Evolutionary conservation across 2,113 vertebrate genomes (phyloP).

Genomic region (Morone chrysops): DNA sequence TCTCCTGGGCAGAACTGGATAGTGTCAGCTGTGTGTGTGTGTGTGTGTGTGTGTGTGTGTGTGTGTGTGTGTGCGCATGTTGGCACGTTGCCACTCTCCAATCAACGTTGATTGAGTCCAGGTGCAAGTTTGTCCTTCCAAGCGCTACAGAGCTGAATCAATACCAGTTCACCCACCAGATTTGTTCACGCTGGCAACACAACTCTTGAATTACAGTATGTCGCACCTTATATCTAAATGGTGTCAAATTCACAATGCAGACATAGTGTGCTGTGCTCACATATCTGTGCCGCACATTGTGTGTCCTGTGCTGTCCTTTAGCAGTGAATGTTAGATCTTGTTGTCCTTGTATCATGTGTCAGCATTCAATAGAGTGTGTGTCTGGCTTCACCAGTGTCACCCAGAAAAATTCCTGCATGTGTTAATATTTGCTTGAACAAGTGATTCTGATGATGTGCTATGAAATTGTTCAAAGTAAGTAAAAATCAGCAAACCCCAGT

Average conservation of each 20-base stretch:
- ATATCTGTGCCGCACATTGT: constrained; percentile 15
- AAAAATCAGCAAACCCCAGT: neutral
- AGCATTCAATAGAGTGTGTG: constrained; percentile 17
- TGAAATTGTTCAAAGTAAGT: neutral
- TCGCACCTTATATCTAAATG: neutral
- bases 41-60: neutral
- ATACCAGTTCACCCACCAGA: constrained; percentile 61
- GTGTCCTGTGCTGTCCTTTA: constrained; percentile 59
- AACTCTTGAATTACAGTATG: constrained; percentile 51
- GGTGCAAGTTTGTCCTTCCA: constrained; percentile 80
- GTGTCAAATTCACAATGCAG: constrained; percentile 47
- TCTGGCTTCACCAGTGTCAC: constrained; percentile 26
- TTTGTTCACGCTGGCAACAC: constrained; percentile 41
- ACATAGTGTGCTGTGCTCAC: constrained; percentile 6
- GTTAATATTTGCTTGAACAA: neutral
- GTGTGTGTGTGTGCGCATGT: constrained; percentile 17
- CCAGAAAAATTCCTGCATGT: constrained; percentile 21
- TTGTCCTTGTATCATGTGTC: constrained; percentile 59
- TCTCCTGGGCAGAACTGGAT: constrained; percentile 14
- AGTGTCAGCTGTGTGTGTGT: constrained; percentile 60
- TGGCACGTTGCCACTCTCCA: constrained; percentile 74
- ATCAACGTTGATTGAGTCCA: constrained; percentile 78
- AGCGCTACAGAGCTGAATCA: constrained; percentile 58
- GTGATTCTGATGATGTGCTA: too few relatives aligned
- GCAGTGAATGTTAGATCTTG: constrained; percentile 16